Evolutionary conservation across 2,888 invertebrate species (phyloP).

Genomic region (Ophioninae sp.): DNA sequence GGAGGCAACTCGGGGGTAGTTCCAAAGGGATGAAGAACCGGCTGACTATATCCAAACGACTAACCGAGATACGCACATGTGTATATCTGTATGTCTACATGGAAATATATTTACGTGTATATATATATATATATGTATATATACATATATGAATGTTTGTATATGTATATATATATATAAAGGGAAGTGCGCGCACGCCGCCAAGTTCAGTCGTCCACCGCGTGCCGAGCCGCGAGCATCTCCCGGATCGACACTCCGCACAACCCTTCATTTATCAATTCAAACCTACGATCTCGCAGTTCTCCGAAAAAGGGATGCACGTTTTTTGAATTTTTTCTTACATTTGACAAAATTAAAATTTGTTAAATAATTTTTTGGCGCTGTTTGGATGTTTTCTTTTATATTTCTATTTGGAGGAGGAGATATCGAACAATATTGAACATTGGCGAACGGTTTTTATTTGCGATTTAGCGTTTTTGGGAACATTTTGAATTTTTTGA

Average conservation of each 20-base stretch:
- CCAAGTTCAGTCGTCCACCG: slow-evolving; percentile 75
- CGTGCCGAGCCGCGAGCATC: slow-evolving; percentile 76
- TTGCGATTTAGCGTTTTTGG: no score
- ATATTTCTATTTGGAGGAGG: neutral
- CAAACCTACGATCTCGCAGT: slow-evolving; percentile 32
- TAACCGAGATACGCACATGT: slow-evolving; percentile 46
- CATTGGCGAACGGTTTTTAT: no score
- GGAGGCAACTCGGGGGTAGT: slow-evolving; percentile 26
- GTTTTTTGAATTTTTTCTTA: neutral
- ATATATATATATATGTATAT: slow-evolving; percentile 31
- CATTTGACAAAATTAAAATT: neutral
- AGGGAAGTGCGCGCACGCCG: slow-evolving; percentile 75
- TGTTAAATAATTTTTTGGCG: neutral
- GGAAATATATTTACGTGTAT: slow-evolving; percentile 17
- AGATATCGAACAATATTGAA: no score
- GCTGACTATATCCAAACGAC: slow-evolving; percentile 50
- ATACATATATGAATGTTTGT: slow-evolving; percentile 23
- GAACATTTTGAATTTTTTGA: neutral
- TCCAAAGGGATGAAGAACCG: slow-evolving; percentile 62
- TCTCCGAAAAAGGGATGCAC: neutral
- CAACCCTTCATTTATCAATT: slow-evolving; percentile 48
- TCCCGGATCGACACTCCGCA: slow-evolving; percentile 55
- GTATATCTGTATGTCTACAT: slow-evolving; percentile 23
- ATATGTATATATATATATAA: slow-evolving; percentile 59
- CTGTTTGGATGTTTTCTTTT: neutral